A percentile compares a stretch with the other conserved stretches of the same genome.
Evolutionary conservation across 2,888 invertebrate genomes (phyloP).

Genomic region (Diplazon laetatorius): DNA sequence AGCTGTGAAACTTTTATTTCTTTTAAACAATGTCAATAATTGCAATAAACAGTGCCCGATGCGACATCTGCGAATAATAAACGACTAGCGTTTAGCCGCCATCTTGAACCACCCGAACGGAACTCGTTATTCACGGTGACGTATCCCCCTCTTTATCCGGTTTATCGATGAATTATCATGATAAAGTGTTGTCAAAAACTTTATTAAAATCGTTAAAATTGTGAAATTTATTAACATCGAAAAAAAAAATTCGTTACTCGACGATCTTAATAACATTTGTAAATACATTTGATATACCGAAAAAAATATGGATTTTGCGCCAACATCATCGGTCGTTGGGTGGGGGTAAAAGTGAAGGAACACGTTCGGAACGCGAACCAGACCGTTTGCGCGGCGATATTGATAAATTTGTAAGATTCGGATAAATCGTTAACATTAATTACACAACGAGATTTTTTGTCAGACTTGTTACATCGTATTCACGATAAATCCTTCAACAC

Average conservation of each 20-base stretch:
- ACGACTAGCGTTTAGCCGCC: conserved; percentile 62
- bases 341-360: conserved; percentile 61
- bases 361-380: conserved; percentile 58
- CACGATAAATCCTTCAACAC: conserved; percentile 34
- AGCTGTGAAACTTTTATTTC: conserved; percentile 14
- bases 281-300: conserved; percentile 60
- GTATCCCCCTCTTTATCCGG: conserved; percentile 67
- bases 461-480: conserved; percentile 54
- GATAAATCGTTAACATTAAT: conserved; percentile 51
- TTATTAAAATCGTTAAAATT: too few relatives aligned
- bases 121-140: conserved; percentile 67
- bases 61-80: conserved; percentile 30
- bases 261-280: conserved; percentile 63
- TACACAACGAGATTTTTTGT: conserved; percentile 34
- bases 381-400: conserved; percentile 69
- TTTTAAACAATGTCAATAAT: conserved; percentile 15
- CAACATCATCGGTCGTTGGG: conserved; percentile 72
- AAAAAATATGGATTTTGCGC: conserved; percentile 77
- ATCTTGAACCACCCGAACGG: conserved; percentile 72
- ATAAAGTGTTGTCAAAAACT: conserved; percentile 55
- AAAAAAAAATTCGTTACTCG: too few relatives aligned
- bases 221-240: too few relatives aligned
- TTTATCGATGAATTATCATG: conserved; percentile 50
- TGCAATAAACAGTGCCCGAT: conserved; percentile 2
- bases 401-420: conserved; percentile 66